A percentile compares a stretch with the other conserved stretches of the same genome.
These are phyloP conservation scores for Torymus texanus DNA, from an alignment of 2,888 invertebrate genomes.

Conservation along the genomic window DNA sequence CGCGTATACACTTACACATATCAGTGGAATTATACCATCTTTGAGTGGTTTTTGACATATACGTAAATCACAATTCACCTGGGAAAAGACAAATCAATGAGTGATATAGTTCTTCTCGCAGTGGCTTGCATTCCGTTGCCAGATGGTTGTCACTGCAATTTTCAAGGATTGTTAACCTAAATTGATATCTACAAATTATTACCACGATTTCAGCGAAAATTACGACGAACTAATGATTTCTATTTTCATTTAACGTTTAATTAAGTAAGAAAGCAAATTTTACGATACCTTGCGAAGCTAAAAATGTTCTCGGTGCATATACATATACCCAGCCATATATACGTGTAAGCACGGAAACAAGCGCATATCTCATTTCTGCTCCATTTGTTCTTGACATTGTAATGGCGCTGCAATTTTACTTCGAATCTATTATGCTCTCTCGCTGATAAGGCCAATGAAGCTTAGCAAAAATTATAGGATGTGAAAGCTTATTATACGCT, in stretches of 20 bases:
- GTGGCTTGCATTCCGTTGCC: not conserved
- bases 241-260: slow-evolving; percentile 16
- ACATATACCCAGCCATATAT: not conserved
- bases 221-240: slow-evolving; percentile 13
- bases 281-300: not conserved
- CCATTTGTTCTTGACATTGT: not conserved
- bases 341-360: not conserved
- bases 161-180: slow-evolving; percentile 35
- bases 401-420: not conserved
- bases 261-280: slow-evolving; percentile 25
- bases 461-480: too few species aligned
- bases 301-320: too few species aligned
- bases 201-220: not conserved
- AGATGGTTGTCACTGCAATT: slow-evolving; percentile 7
- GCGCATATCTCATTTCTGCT: not conserved
- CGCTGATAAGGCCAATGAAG: not conserved
- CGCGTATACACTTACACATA: too few species aligned
- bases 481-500: not conserved
- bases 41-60: slow-evolving; percentile 1
- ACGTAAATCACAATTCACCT: slow-evolving; percentile 10
- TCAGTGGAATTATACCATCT: slow-evolving; percentile 29
- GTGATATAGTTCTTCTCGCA: not conserved
- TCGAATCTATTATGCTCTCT: not conserved
- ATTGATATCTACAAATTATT: slow-evolving; percentile 27
- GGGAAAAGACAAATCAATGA: slow-evolving; percentile 28